phyloP scores from a whole-genome alignment of 2,113 vertebrate genomes.

The Circaetus cinerascens region DNA sequence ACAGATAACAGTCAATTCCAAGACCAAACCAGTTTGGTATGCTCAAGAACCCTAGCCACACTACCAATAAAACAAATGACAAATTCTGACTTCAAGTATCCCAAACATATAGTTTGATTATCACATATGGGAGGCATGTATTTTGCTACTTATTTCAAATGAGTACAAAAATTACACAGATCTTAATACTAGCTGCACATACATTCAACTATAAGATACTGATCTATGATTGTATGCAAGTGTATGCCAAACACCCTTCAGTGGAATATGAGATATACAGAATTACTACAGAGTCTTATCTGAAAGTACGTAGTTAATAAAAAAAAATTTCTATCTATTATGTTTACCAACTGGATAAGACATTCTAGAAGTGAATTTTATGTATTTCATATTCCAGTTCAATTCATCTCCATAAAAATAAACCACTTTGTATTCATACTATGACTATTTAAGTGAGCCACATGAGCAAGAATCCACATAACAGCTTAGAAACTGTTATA shows the following conservation, averaged over 20 bases:
- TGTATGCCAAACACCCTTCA: background rate
- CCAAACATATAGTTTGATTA: background rate
- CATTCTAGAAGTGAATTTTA: background rate
- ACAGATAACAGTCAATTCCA: background rate
- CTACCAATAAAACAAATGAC: background rate
- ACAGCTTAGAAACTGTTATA: background rate
- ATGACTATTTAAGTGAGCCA: background rate
- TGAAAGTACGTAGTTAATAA: background rate
- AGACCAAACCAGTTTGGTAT: background rate
- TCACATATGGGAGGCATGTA: background rate
- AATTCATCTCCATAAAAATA: background rate
- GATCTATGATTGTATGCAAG: background rate
- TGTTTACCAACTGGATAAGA: background rate
- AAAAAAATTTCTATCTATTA: background rate
- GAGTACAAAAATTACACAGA: background rate
- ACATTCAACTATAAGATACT: background rate
- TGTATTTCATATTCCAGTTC: background rate
- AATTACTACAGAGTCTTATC: background rate
- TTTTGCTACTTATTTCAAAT: background rate
- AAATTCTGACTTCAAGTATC: background rate
- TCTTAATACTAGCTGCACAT: background rate
- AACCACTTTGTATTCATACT: background rate
- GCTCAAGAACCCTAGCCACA: background rate
- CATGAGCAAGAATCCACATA: background rate
- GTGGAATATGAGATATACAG: background rate